phyloP scores from a whole-genome alignment of 2,797 vertebrate genomes.

The Cyclopterus lumpus region DNA sequence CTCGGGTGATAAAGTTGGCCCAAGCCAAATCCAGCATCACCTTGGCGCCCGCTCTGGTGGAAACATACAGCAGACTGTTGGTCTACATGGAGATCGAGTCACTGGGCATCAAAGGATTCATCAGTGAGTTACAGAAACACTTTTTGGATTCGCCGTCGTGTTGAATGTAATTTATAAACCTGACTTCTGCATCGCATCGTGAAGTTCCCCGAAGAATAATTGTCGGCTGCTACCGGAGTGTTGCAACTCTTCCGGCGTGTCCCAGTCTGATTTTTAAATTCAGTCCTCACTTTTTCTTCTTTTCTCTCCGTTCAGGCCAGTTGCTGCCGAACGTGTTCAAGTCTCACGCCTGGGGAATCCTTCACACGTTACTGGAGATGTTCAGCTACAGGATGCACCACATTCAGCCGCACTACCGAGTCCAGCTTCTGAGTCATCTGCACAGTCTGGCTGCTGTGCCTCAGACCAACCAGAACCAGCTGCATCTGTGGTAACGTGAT shows the following conservation, averaged over 20 bases:
- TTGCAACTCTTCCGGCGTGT: background rate
- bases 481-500: constrained; percentile 92
- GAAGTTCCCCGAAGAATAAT: background rate
- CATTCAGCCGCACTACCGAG: constrained; percentile 97
- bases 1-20: constrained; percentile 97
- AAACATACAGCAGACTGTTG: constrained; percentile 96
- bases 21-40: constrained; percentile 95
- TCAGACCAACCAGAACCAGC: constrained; percentile 98
- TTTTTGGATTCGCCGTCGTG: background rate
- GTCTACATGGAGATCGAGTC: constrained; percentile 99
- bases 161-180: background rate
- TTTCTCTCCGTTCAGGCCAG: constrained; percentile 85
- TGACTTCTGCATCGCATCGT: rapidly evolving
- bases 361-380: constrained; percentile 98
- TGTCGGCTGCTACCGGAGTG: background rate
- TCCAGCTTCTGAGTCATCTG: constrained; percentile 96
- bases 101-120: constrained; percentile 99
- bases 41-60: constrained; percentile 96
- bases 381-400: constrained; percentile 99
- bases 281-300: background rate
- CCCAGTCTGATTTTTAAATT: background rate
- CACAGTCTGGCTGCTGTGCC: constrained; percentile 96
- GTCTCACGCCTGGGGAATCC: constrained; percentile 96
- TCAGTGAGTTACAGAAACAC: constrained; percentile 88
- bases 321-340: constrained; percentile 97